Conservation (phyloP, 2,888 invertebrate species). For the Philereme vetulata region DNA sequence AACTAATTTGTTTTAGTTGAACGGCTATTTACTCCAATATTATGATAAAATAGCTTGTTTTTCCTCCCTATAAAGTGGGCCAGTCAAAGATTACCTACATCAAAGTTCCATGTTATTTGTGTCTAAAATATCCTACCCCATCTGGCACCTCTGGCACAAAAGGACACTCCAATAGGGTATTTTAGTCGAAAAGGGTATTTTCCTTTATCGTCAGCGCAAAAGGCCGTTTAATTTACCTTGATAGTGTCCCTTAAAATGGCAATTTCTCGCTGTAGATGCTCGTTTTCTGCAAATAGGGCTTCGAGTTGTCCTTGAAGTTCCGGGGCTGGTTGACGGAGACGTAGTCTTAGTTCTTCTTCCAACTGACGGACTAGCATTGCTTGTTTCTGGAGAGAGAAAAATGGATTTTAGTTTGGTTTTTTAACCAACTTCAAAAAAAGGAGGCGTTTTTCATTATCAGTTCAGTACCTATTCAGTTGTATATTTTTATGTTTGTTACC, state of each 20-base stretch:
- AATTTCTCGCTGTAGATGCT: slow-evolving; percentile 96
- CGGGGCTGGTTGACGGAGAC: slow-evolving; percentile 94
- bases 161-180: not conserved
- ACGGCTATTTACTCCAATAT: no score
- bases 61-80: no score
- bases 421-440: no score
- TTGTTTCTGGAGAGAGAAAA: slow-evolving; percentile 92
- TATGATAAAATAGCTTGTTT: no score
- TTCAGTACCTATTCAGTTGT: no score
- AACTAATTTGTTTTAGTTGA: no score
- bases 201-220: not conserved
- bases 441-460: no score
- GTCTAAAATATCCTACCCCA: not conserved
- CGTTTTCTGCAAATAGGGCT: slow-evolving; percentile 95
- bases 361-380: slow-evolving; percentile 96
- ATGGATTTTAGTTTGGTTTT: not conserved
- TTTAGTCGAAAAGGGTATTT: not conserved
- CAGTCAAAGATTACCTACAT: slow-evolving; percentile 11
- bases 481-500: no score
- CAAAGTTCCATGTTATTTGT: slow-evolving; percentile 2
- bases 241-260: slow-evolving; percentile 96
- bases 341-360: slow-evolving; percentile 94
- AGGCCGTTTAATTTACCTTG: slow-evolving; percentile 84
- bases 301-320: slow-evolving; percentile 97
- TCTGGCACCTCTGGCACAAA: not conserved